Evolutionary conservation across 1,140 invertebrate genomes (phyloP), one percentile per base, ranked within the genome.

Genomic region (Drosophila teissieri): DNA sequence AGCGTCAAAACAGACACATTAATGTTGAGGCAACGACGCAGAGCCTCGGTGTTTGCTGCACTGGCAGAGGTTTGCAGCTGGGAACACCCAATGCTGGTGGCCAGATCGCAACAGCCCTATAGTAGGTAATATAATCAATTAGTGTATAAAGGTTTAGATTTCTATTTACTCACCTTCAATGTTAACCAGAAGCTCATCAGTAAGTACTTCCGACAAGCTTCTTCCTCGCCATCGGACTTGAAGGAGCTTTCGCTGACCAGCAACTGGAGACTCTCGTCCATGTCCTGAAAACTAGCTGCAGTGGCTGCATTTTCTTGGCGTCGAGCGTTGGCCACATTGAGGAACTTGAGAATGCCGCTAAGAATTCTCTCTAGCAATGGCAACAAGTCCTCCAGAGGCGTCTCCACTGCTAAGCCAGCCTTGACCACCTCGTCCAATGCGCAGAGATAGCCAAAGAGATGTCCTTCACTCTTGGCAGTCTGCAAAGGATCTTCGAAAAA

Each of bases 171-270:
- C 92, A 96, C 95, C 94, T 96, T 97, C 15, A 97, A 93, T 75
- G 95, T 96, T 70, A 96, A 93, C 96, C 96, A 97, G 77, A 96
- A 96, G 84, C 76, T 97, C 94, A 72, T 95, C 80, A 92, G 96
- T 94, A 93, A 96, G 94, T 63, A 95, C 93, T 58, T 94, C 93
- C 57, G 94, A 94, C 67, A 95, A 79, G 82, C 92, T 92, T 65
- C 92, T 64, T 46, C 61, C 65, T 93, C 31, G 4, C 91, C 48
- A 65, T 60, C 51, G 19, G 45, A 36, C 45, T 83, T 73, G 17
- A 85, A 83, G 4, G 62, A 75, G 54, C 93, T 94, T 52, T 88
- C 84, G 34, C 34, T 55, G 48, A 94, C 93, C 22, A 94, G 78
- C 17, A 92, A 57, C 61, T 93, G 81, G 8, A 94, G 91, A 80